Conservation (phyloP, 2,797 vertebrate species). For the Dermochelys coriacea region DNA sequence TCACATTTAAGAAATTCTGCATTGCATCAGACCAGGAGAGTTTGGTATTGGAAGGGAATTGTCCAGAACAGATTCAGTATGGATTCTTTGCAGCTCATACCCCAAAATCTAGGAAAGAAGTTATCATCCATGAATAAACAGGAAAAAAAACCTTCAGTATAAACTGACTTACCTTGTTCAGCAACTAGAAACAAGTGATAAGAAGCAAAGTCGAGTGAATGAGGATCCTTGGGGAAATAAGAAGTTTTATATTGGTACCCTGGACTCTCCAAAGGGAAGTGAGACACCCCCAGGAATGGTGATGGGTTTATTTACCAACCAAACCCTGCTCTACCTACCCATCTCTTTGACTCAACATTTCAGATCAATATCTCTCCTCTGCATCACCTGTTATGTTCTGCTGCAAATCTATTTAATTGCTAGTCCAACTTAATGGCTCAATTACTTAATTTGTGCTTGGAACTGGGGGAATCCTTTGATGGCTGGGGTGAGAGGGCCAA, state of each 20-base stretch:
- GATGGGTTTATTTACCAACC: conserved; percentile 12
- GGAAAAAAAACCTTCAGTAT: fast-evolving
- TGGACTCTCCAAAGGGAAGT: conserved; percentile 12
- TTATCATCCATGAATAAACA: fast-evolving
- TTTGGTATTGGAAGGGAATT: neutral
- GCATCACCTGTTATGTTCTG: neutral
- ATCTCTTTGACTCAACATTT: conserved; percentile 12
- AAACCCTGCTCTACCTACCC: neutral
- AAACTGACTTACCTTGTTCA: conserved; percentile 15
- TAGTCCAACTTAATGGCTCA: neutral
- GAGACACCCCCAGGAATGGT: conserved; percentile 66
- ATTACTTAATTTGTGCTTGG: neutral
- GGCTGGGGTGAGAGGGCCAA: neutral
- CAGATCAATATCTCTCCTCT: neutral
- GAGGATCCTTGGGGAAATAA: neutral
- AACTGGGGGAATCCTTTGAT: fast-evolving
- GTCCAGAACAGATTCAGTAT: fast-evolving
- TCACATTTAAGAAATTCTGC: neutral
- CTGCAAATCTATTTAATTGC: fast-evolving
- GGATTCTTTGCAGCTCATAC: fast-evolving
- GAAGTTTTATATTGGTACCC: neutral
- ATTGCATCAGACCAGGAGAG: neutral
- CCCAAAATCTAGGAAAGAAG: neutral
- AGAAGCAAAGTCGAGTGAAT: neutral
- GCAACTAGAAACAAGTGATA: fast-evolving